Conservation (phyloP, 2,797 vertebrate species). For the Ataeniobius toweri region DNA sequence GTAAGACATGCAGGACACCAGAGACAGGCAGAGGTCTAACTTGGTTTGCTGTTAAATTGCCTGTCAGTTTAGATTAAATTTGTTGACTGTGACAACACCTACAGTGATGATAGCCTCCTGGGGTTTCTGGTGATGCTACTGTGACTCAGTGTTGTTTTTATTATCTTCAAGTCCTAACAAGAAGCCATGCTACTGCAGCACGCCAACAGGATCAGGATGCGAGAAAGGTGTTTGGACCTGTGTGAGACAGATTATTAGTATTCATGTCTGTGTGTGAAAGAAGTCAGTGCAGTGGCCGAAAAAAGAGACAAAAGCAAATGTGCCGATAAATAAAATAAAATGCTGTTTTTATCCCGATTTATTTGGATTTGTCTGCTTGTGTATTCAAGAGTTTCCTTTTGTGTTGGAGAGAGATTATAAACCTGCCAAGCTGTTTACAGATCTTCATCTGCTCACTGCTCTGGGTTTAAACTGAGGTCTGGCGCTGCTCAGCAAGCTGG, state of each 20-base stretch:
- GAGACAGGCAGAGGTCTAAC: not conserved
- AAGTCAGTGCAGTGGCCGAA: slow-evolving; percentile 2
- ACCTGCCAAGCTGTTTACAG: slow-evolving; percentile 32
- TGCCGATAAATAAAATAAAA: not conserved
- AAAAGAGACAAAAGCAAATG: not conserved
- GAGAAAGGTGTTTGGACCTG: slow-evolving; percentile 4
- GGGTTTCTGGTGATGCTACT: not conserved
- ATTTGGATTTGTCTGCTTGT: not conserved
- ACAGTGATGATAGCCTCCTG: not conserved
- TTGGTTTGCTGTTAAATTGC: not conserved
- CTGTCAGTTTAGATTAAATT: not conserved
- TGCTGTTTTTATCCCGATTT: slow-evolving; percentile 9
- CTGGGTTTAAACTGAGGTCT: slow-evolving; percentile 13
- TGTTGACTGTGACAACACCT: not conserved
- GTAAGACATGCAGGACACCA: not conserved
- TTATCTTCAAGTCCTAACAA: slow-evolving; percentile 7
- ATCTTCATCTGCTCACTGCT: slow-evolving; percentile 18
- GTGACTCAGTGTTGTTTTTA: not conserved
- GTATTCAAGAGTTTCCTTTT: slow-evolving; percentile 3
- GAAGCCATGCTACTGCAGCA: slow-evolving; percentile 5
- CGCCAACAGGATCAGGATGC: not conserved
- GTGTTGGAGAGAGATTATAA: slow-evolving; percentile 31
- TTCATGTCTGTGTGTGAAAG: not conserved
- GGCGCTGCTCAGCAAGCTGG: not conserved
- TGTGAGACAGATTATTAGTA: slow-evolving; percentile 28